These are phyloP conservation scores for Ateles fusciceps DNA, from an alignment of 2,797 vertebrate genomes.

Conservation along the genomic window DNA sequence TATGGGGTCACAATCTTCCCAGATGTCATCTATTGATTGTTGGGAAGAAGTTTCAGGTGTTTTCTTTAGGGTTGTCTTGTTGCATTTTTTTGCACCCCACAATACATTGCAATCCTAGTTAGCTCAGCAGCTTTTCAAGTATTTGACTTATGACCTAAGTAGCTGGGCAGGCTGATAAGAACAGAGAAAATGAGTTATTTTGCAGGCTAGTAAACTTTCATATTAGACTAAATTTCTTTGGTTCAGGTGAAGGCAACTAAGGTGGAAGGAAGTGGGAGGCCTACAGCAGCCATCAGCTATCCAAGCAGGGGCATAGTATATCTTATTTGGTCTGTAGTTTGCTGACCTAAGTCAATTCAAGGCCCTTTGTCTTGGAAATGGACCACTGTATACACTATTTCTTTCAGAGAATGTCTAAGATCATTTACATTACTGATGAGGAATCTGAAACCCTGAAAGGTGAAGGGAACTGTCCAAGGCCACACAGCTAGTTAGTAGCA, in stretches of 20 bases:
- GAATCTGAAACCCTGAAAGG: constrained; percentile 2
- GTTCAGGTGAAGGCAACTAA: neutral
- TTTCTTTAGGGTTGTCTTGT: neutral
- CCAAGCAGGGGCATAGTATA: neutral
- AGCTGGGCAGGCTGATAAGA: neutral
- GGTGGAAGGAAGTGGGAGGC: neutral
- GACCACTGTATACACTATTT: no score
- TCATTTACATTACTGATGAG: constrained; percentile 37
- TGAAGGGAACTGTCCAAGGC: neutral
- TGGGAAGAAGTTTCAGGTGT: neutral
- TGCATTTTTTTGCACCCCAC: neutral
- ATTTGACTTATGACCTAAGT: neutral
- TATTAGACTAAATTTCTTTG: neutral
- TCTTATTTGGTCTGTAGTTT: neutral
- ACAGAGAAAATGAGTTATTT: neutral
- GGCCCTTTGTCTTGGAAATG: no score
- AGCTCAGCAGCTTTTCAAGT: neutral
- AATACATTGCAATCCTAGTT: neutral
- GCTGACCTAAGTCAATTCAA: no score
- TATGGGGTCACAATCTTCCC: neutral
- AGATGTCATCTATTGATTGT: neutral
- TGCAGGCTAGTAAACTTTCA: neutral
- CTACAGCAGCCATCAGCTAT: neutral
- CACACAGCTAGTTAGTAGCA: neutral
- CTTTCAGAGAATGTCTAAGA: neutral